These are phyloP conservation scores for Microctenopoma lineatum DNA, from an alignment of 2,797 vertebrate genomes.

Conservation along the genomic window DNA sequence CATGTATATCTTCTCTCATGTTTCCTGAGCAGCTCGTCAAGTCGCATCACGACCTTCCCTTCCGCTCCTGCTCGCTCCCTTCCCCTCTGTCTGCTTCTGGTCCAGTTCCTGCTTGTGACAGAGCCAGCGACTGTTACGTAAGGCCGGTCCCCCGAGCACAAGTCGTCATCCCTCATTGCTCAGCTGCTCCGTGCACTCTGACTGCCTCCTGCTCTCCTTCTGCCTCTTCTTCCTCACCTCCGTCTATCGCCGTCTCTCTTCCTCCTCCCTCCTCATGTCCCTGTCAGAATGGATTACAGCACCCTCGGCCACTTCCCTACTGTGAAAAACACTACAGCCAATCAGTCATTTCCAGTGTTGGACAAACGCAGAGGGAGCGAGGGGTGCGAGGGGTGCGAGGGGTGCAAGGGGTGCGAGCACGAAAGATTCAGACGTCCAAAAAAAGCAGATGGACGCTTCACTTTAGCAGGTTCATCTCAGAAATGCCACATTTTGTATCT, in stretches of 20 bases:
- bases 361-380: slow-evolving; percentile 32
- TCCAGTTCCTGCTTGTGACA: slow-evolving; percentile 63
- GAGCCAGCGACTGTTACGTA: slow-evolving; percentile 63
- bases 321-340: slow-evolving; percentile 36
- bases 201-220: slow-evolving; percentile 43
- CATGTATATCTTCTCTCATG: not conserved
- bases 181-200: slow-evolving; percentile 43
- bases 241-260: slow-evolving; percentile 25
- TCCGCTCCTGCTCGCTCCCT: slow-evolving; percentile 3
- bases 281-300: slow-evolving; percentile 49
- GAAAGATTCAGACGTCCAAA: slow-evolving; percentile 24
- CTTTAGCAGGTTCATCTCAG: not conserved
- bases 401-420: slow-evolving; percentile 22
- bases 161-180: slow-evolving; percentile 69
- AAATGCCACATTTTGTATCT: slow-evolving; percentile 34
- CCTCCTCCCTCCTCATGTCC: slow-evolving; percentile 43
- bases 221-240: slow-evolving; percentile 29
- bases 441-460: slow-evolving; percentile 17
- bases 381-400: slow-evolving; percentile 15
- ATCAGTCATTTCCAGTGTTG: slow-evolving; percentile 49
- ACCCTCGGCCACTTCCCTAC: slow-evolving; percentile 15
- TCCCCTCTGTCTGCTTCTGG: slow-evolving; percentile 49
- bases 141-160: slow-evolving; percentile 62
- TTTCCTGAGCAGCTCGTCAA: slow-evolving; percentile 7
- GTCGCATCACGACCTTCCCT: slow-evolving; percentile 26